Evolutionary conservation across 2,113 vertebrate genomes (phyloP).

Genomic region (human): GRCh38 chr7:157268001-157268500

Average conservation of each 20-base stretch:
- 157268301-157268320: constrained; percentile 73
- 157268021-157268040: constrained; percentile 77
- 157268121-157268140: constrained; percentile 59
- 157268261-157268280: constrained; percentile 67
- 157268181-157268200: constrained; percentile 21
- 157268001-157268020: constrained; percentile 74
- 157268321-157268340: constrained; percentile 56
- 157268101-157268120: constrained; percentile 66
- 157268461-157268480: constrained; percentile 46
- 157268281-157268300: constrained; percentile 56
- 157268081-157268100: constrained; percentile 70
- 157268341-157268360: constrained; percentile 57
- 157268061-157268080: constrained; percentile 87
- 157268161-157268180: constrained; percentile 31
- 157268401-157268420: constrained; percentile 67
- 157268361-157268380: constrained; percentile 33
- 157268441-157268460: constrained; percentile 76
- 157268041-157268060: constrained; percentile 91
- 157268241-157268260: constrained; percentile 70
- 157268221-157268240: constrained; percentile 61
- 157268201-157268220: constrained; percentile 80
- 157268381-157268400: constrained; percentile 43
- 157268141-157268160: constrained; percentile 54
- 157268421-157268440: constrained; percentile 53
- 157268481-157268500: background rate